phyloP scores from a whole-genome alignment of 1,140 invertebrate genomes.

The Dendroctonus ponderosae region DNA sequence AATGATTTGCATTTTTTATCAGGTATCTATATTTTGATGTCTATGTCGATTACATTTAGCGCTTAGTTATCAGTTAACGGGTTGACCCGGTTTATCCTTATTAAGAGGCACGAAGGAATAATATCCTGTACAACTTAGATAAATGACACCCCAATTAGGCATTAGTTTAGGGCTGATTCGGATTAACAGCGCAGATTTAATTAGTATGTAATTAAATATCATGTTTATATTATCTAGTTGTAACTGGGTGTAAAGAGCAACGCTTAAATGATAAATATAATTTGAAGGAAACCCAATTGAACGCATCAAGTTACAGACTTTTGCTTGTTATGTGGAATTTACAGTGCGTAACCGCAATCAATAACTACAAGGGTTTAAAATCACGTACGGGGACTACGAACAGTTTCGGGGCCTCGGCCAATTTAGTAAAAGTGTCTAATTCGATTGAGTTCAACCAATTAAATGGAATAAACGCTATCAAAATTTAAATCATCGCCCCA shows the following conservation, averaged over 20 bases:
- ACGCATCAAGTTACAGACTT: neutral
- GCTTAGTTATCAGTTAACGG: neutral
- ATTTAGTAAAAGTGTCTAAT: slow-evolving; percentile 15
- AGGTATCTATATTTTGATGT: too few relatives aligned
- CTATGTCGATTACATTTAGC: too few relatives aligned
- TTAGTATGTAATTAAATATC: slow-evolving; percentile 6
- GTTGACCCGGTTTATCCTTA: slow-evolving; percentile 2
- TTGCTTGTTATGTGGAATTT: neutral
- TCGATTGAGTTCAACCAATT: slow-evolving; percentile 11
- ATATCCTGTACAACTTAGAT: slow-evolving; percentile 14
- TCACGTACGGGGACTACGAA: neutral
- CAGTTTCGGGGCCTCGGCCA: neutral
- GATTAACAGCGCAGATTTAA: slow-evolving; percentile 11
- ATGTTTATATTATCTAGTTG: neutral
- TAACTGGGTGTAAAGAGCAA: neutral
- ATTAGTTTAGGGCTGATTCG: slow-evolving; percentile 16
- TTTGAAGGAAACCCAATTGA: neutral
- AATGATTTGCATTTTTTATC: too few relatives aligned
- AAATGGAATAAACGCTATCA: slow-evolving; percentile 18
- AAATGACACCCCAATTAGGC: slow-evolving; percentile 15
- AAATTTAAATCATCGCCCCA: slow-evolving; percentile 17
- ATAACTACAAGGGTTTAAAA: slow-evolving; percentile 3
- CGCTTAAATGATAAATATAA: neutral
- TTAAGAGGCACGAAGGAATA: slow-evolving; percentile 8
- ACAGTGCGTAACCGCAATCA: slow-evolving; percentile 8